These are phyloP conservation scores for Astreopora myriophthalma DNA, from an alignment of 64 coral and sea anemone species.

Conservation along the genomic window DNA sequence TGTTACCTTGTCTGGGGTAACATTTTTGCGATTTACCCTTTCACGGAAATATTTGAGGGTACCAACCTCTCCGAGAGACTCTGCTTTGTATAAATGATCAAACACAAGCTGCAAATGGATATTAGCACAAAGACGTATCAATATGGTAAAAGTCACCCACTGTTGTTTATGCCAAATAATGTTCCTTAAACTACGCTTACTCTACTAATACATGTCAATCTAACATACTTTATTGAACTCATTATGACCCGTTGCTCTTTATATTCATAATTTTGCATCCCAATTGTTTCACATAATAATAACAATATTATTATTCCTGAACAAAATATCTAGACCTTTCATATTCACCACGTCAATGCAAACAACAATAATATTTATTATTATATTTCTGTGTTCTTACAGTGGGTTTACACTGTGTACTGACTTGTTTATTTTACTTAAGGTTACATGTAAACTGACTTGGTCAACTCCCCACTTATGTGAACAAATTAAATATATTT, in stretches of 20 bases:
- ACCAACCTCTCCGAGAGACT: conserved; percentile 42
- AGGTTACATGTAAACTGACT: not conserved
- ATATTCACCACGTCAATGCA: no score
- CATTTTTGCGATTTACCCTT: conserved; percentile 3
- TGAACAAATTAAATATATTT: not conserved
- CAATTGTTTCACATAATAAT: no score
- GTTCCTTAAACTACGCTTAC: no score
- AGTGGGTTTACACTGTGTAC: not conserved
- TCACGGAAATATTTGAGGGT: conserved; percentile 35
- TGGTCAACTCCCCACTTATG: not conserved
- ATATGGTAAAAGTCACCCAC: not conserved
- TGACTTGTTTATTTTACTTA: not conserved
- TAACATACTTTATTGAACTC: no score
- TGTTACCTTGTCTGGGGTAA: conserved; percentile 51
- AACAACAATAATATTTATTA: no score
- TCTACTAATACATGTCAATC: no score
- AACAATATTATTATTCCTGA: no score
- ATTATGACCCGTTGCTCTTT: no score
- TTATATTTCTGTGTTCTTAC: not conserved
- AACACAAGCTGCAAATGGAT: conserved; percentile 16
- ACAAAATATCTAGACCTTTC: no score
- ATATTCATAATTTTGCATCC: no score
- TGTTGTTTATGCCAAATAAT: not conserved
- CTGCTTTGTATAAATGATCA: conserved; percentile 10
- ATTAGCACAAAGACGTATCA: not conserved